These are phyloP conservation scores for Andrena chrysosceles DNA, from an alignment of 2,888 invertebrate genomes.

Conservation along the genomic window DNA sequence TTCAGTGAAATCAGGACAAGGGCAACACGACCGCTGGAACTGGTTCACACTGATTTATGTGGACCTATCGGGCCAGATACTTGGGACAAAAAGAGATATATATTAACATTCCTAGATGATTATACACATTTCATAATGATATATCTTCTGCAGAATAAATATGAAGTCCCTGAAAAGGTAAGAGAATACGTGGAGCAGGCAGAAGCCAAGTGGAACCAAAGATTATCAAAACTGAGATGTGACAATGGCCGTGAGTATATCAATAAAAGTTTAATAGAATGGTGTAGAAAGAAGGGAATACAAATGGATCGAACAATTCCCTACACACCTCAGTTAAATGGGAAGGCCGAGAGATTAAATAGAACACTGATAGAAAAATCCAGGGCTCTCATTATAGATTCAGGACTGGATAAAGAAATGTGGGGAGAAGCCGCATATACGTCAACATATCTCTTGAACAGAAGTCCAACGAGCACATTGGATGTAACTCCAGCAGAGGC, in stretches of 20 bases:
- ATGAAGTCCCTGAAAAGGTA: background rate
- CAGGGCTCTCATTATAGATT: background rate
- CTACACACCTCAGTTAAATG: background rate
- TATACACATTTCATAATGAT: background rate
- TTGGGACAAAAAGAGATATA: background rate
- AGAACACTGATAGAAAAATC: background rate
- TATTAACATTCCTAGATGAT: conserved; percentile 16
- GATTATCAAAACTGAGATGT: background rate
- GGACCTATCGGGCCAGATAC: conserved; percentile 7
- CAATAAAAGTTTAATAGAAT: background rate
- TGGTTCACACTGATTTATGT: conserved; percentile 14
- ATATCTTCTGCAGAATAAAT: background rate
- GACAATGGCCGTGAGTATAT: background rate
- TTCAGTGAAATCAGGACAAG: background rate
- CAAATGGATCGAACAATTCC: background rate
- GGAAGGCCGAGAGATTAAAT: background rate
- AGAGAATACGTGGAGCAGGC: conserved; percentile 20
- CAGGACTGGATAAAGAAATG: background rate
- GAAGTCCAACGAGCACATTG: background rate
- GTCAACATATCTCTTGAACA: background rate
- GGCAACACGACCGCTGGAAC: conserved; percentile 1
- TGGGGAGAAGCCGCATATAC: background rate
- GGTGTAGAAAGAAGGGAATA: background rate
- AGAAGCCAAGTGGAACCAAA: conserved; percentile 32
- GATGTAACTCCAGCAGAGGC: background rate